These are phyloP conservation scores for Tinea trinotella DNA, from an alignment of 2,888 invertebrate genomes.

Conservation along the genomic window DNA sequence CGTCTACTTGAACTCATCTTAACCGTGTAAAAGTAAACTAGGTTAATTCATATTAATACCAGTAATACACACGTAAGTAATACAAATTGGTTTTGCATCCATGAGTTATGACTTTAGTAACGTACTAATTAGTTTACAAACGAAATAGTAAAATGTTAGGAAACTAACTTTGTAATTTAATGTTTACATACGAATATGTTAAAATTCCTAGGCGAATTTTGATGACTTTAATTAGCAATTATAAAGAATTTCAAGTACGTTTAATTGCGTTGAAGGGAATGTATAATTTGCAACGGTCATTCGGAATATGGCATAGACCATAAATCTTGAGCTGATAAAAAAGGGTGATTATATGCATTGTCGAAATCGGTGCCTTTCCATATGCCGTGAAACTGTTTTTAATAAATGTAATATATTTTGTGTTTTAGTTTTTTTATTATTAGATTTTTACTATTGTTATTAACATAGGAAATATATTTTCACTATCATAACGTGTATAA, in stretches of 20 bases:
- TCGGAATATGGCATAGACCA: background rate
- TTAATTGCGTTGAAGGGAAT: constrained; percentile 8
- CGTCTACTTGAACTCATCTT: too few relatives aligned
- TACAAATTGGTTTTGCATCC: background rate
- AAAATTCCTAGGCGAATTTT: background rate
- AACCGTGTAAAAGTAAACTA: too few relatives aligned
- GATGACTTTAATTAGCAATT: background rate
- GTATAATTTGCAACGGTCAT: background rate
- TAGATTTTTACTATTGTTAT: too few relatives aligned
- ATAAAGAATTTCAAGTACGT: constrained; percentile 14
- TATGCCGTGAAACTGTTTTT: too few relatives aligned
- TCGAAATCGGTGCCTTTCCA: too few relatives aligned
- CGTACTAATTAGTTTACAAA: constrained; percentile 1
- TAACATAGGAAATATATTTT: too few relatives aligned
- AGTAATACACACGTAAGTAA: too few relatives aligned
- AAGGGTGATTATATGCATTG: too few relatives aligned
- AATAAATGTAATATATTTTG: too few relatives aligned
- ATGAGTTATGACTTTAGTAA: background rate
- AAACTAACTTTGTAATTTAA: background rate
- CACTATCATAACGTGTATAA: too few relatives aligned
- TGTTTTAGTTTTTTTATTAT: too few relatives aligned
- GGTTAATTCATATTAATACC: too few relatives aligned
- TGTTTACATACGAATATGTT: background rate
- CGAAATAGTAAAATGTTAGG: constrained; percentile 3
- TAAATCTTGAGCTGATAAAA: background rate